Evolutionary conservation across 2,113 vertebrate species (phyloP), one percentile per base, ranked within the genome.

Genomic region (Apaloderma vittatum): DNA sequence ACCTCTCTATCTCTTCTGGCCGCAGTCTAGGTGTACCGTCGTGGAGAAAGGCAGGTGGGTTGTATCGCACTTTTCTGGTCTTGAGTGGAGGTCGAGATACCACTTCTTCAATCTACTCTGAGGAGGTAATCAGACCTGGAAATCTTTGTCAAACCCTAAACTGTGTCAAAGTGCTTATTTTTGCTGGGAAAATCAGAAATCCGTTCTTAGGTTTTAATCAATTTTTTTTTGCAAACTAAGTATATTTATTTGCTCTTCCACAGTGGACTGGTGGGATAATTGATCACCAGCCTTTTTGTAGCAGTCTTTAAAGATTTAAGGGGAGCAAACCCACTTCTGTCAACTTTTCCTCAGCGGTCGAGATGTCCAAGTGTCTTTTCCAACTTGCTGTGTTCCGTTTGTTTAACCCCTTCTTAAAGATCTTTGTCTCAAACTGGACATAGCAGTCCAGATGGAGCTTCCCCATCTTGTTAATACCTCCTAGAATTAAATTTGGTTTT

Each of bases 121-220:
- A 15, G 34, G 5, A 51, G 37, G 46, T 9, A 30, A 13, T 9
- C 61, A 26, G 55, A 54, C 32, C 48, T 46, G 68, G 48, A 29
- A 48, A 10, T 1, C 3, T 68, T n/a, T 62, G 34, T n/a, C 74
- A 55, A 23, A 26, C 15, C 19, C 73, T 9, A 2, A 2, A 0
- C 43, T 32, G 43, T 29, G 12, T 4, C 30, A 27, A 20, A 51
- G 59, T 24, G 37, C 12, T 81, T 11, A 7, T 45, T 45, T 63
- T 18, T 46, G 36, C 45, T 48, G 57, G 45, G 52, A 54, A 55
- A 87, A 55, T 45, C 4, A 58, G 21, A 36, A 40, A 14, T 59
- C 46, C 71, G 12, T 72, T 66, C 30, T n/a, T 24, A 2, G 27
- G 11, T n/a, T 77, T 72, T 43, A 61, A 45, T 59, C 5, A 9